phyloP scores from a whole-genome alignment of 2,113 vertebrate species.

The Colistium nudipinnis region DNA sequence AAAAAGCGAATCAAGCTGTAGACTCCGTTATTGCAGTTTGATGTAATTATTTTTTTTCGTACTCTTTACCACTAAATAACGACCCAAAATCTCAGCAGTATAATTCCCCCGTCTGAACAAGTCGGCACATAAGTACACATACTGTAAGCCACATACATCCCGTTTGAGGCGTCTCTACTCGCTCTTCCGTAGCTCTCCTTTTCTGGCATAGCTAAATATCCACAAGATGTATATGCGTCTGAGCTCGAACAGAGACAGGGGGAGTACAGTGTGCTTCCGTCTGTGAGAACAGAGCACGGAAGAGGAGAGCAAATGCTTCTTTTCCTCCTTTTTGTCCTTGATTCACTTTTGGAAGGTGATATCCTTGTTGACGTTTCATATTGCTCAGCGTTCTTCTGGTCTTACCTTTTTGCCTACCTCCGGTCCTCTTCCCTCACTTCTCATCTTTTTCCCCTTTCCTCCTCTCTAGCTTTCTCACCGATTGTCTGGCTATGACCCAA shows the following conservation, averaged over 20 bases:
- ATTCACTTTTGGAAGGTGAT: slow-evolving; percentile 3
- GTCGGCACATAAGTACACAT: neutral
- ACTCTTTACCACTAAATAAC: neutral
- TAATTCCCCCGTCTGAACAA: neutral
- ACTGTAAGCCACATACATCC: neutral
- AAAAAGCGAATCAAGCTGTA: neutral
- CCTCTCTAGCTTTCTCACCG: slow-evolving; percentile 1
- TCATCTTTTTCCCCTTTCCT: neutral
- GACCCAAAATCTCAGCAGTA: neutral
- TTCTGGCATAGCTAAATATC: neutral
- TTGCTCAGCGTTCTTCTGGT: slow-evolving; percentile 6
- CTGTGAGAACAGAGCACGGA: neutral
- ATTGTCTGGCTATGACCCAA: slow-evolving; percentile 39
- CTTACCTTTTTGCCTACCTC: neutral
- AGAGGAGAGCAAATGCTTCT: neutral
- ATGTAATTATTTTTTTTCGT: neutral
- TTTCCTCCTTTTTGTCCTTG: slow-evolving; percentile 17
- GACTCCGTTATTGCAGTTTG: neutral
- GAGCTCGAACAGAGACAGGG: neutral
- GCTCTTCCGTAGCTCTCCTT: neutral
- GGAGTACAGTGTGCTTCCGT: neutral
- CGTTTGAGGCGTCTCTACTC: neutral
- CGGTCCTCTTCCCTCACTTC: neutral
- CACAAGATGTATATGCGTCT: slow-evolving; percentile 1
- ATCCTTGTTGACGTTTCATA: neutral